Evolutionary conservation across 1,140 invertebrate species (phyloP).

Genomic region (Hesperophylax magnus): DNA sequence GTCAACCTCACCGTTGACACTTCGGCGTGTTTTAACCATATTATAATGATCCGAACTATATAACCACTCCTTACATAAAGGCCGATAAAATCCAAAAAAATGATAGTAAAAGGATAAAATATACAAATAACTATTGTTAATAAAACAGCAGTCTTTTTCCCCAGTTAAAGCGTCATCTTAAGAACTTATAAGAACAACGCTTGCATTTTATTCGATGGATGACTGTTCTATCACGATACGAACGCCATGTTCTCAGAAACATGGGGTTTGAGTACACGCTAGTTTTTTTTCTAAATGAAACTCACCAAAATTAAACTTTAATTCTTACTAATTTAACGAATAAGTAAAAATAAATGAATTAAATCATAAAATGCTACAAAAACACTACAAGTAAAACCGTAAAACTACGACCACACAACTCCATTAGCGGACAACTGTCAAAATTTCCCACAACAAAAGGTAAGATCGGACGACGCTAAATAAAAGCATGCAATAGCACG

Average conservation of each 20-base stretch:
- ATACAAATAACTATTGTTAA: constrained; percentile 17
- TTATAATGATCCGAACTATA: neutral
- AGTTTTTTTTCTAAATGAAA: constrained; percentile 39
- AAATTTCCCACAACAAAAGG: constrained; percentile 69
- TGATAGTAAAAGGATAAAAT: neutral
- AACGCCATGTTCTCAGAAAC: constrained; percentile 47
- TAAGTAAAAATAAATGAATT: constrained; percentile 1
- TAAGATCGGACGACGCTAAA: constrained; percentile 13
- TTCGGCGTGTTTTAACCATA: constrained; percentile 71
- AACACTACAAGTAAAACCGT: constrained; percentile 37
- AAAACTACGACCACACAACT: constrained; percentile 33
- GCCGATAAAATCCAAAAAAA: neutral
- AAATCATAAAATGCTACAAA: constrained; percentile 28
- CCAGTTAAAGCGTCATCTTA: neutral
- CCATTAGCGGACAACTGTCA: constrained; percentile 63
- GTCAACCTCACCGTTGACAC: constrained; percentile 69
- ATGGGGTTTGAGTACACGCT: constrained; percentile 40
- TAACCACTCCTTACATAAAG: constrained; percentile 48
- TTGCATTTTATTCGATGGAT: constrained; percentile 17
- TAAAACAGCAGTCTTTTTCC: neutral
- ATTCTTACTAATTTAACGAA: constrained; percentile 15
- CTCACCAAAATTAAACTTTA: constrained; percentile 41
- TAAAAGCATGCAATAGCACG: neutral
- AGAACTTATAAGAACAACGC: neutral
- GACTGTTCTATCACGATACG: neutral